These are phyloP conservation scores for Contarinia nasturtii DNA, from an alignment of 1,140 invertebrate species.

Conservation along the genomic window DNA sequence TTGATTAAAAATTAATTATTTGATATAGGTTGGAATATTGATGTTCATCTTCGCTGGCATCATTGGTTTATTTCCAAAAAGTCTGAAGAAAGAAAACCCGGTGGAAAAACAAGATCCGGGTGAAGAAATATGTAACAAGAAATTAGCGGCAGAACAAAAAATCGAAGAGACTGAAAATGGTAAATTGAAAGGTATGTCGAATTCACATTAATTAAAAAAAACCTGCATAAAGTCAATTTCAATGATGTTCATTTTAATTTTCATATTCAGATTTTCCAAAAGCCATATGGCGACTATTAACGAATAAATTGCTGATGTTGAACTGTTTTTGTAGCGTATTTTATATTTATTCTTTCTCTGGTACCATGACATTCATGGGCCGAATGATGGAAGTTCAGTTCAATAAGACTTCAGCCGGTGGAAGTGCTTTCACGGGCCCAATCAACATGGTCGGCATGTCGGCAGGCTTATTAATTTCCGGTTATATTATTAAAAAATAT, in stretches of 20 bases:
- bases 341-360: conserved; percentile 40
- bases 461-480: conserved; percentile 38
- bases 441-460: conserved; percentile 34
- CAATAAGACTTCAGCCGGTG: conserved; percentile 35
- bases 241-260: neutral
- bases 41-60: conserved; percentile 34
- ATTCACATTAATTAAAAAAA: no score
- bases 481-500: conserved; percentile 37
- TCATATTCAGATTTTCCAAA: conserved; percentile 28
- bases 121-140: neutral
- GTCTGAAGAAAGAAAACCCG: conserved; percentile 20
- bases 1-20: no score
- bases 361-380: conserved; percentile 46
- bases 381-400: conserved; percentile 56
- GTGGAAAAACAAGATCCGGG: neutral
- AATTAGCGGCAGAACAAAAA: neutral
- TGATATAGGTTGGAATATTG: conserved; percentile 30
- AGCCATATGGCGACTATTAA: conserved; percentile 34
- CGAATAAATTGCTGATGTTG: conserved; percentile 34
- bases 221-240: no score
- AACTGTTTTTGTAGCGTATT: conserved; percentile 37
- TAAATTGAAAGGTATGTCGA: no score
- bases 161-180: neutral
- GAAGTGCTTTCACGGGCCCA: conserved; percentile 41
- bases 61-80: conserved; percentile 36